These are phyloP conservation scores for Chloroclystis v-ata DNA, from an alignment of 2,888 invertebrate species.

Conservation along the genomic window DNA sequence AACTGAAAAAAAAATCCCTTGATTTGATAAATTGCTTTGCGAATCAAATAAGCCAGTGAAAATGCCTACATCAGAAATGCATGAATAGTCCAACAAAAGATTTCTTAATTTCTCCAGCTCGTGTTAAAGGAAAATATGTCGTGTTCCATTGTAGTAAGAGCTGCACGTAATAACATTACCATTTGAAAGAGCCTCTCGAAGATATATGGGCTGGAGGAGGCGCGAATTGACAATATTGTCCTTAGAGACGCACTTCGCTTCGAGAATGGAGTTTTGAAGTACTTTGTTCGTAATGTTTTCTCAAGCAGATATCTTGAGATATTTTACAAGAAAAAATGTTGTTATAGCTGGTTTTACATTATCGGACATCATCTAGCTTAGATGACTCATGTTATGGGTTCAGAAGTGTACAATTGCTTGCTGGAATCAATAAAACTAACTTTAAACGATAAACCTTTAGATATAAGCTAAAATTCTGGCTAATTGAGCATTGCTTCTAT, in stretches of 20 bases:
- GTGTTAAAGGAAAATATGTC: slow-evolving; percentile 23
- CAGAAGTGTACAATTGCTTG: too few species aligned
- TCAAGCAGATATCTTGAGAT: background rate
- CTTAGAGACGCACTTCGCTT: slow-evolving; percentile 38
- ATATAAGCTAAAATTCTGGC: too few species aligned
- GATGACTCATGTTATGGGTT: too few species aligned
- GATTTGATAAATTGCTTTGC: slow-evolving; percentile 12
- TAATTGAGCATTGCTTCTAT: too few species aligned
- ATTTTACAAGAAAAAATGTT: too few species aligned
- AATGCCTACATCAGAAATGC: slow-evolving; percentile 33
- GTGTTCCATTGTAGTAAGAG: slow-evolving; percentile 29
- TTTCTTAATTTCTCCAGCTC: slow-evolving; percentile 39
- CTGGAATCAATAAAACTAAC: too few species aligned
- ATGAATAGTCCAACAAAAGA: slow-evolving; percentile 39
- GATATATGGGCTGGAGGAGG: slow-evolving; percentile 53
- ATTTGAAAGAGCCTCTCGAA: slow-evolving; percentile 47
- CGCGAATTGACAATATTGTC: slow-evolving; percentile 60
- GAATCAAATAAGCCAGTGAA: slow-evolving; percentile 22
- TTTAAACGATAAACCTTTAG: too few species aligned
- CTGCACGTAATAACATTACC: slow-evolving; percentile 37
- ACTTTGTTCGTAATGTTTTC: too few species aligned
- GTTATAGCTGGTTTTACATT: too few species aligned
- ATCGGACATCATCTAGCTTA: too few species aligned
- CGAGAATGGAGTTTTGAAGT: background rate
- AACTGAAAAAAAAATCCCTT: background rate